phyloP scores from a whole-genome alignment of 2,113 vertebrate species.

The Pteronura brasiliensis region DNA sequence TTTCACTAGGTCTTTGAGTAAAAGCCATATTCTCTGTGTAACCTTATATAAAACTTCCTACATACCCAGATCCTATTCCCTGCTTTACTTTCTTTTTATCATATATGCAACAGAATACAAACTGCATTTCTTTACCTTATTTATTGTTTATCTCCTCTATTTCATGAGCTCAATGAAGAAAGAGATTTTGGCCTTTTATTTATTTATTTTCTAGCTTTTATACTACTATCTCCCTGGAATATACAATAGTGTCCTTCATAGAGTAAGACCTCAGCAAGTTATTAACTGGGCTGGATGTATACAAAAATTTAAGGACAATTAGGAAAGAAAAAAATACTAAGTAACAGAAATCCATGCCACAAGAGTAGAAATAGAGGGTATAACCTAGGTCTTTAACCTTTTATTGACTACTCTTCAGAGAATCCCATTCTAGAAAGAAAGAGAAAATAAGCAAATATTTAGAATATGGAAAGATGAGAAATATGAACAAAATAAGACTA shows the following conservation, averaged over 20 bases:
- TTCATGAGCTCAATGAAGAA: neutral
- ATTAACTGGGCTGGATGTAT: neutral
- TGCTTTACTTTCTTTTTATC: neutral
- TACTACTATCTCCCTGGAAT: neutral
- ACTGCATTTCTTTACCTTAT: neutral
- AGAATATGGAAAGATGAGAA: neutral
- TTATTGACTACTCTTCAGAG: neutral
- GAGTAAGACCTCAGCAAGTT: neutral
- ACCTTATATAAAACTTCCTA: neutral
- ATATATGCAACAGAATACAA: neutral
- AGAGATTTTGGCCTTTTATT: neutral
- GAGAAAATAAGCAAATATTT: neutral
- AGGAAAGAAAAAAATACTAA: neutral
- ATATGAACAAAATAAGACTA: neutral
- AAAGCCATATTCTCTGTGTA: neutral
- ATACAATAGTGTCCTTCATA: neutral
- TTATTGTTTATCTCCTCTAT: neutral
- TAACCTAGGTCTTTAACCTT: neutral
- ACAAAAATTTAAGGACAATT: neutral
- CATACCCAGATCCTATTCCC: neutral
- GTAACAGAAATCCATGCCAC: neutral
- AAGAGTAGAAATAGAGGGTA: neutral
- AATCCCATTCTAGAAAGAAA: neutral
- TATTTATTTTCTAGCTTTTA: neutral
- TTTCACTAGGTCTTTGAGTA: neutral